Base-by-base conservation (phyloP, 2,888 invertebrate species). In the Watsonalla cultraria region DNA sequence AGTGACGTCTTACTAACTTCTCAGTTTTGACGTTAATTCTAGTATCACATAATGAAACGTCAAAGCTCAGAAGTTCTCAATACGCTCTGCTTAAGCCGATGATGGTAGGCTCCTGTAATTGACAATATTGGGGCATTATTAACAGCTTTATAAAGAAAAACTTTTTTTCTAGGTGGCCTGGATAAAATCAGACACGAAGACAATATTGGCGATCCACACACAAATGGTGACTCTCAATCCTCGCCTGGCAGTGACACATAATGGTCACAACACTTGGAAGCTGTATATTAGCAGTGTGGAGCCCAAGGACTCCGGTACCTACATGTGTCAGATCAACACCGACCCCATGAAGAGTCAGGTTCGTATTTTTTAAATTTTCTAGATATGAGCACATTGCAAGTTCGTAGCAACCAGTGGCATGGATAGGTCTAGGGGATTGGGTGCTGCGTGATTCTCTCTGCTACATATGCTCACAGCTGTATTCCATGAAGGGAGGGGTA, bases 251-350 rank as follows among this genome's bases (percentile, higher is more conserved):
- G 97, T 97, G 66, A 95, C 96, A 62, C 97, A 96, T 90, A 97
- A 97, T 83, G 97, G 97, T 34, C 97, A 97, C 91, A 96, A 97
- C 86, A 96, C 96, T 67, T 97, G 97, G 97, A 96, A 96, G 86
- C 93, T 98, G 74, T 95, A 96, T 90, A 95, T 98, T 84, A 94
- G 93, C 71, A 96, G 95, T 79, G 96, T 97, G 62, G 96, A 96
- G 87, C 94, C 96, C 74, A 95, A 95, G 79, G 98, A 98, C 85
- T 96, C 96, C 39, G 97, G 98, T 66, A 95, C 95, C 50, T 98
- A 98, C 89, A 97, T 97, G 97, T 97, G 97, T 86, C 97, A 97
- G 90, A 94, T 97, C 74, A 97, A 97, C 86, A 97, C 97, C 39
- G 96, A 96, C 78, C 97, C 96, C 47, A 96, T 96, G 96, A 93